Percentiles rank a stretch among this genome's conserved stretches.
phyloP scores from a whole-genome alignment of 2,888 invertebrate genomes.

The Parnassius smintheus region DNA sequence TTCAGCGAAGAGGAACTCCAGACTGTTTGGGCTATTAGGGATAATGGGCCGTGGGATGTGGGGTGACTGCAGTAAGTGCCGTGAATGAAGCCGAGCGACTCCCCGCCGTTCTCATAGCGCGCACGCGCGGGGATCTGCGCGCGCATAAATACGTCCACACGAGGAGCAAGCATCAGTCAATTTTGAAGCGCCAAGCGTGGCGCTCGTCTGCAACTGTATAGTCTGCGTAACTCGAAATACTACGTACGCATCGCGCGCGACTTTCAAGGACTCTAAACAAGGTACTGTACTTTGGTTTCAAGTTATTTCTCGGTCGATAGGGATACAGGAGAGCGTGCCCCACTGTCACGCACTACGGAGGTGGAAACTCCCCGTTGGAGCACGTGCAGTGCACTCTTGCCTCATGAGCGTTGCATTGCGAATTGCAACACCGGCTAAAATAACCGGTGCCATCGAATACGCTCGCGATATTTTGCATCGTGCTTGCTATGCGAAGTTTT shows the following conservation, averaged over 20 bases:
- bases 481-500: conserved; percentile 33
- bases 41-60: conserved; percentile 37
- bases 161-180: conserved; percentile 65
- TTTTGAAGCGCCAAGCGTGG: conserved; percentile 44
- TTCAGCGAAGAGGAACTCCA: conserved; percentile 13
- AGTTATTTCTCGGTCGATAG: conserved; percentile 22
- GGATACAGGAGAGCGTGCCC: conserved; percentile 12
- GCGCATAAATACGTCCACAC: conserved; percentile 71
- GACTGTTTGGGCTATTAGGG: conserved; percentile 33
- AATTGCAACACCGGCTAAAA: conserved; percentile 39
- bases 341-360: conserved; percentile 9
- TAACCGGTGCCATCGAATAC: conserved; percentile 32
- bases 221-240: conserved; percentile 26
- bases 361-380: conserved; percentile 24
- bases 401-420: conserved; percentile 38
- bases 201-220: conserved; percentile 43
- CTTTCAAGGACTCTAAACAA: conserved; percentile 36
- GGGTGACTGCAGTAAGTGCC: conserved; percentile 24
- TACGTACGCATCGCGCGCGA: conserved; percentile 37
- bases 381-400: conserved; percentile 22
- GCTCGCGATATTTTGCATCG: conserved; percentile 32
- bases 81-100: conserved; percentile 32
- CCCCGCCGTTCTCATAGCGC: conserved; percentile 45
- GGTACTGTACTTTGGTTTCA: conserved; percentile 35
- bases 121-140: conserved; percentile 70